Conservation (phyloP, 2,797 vertebrate species). For the Ambastaia sidthimunki region DNA sequence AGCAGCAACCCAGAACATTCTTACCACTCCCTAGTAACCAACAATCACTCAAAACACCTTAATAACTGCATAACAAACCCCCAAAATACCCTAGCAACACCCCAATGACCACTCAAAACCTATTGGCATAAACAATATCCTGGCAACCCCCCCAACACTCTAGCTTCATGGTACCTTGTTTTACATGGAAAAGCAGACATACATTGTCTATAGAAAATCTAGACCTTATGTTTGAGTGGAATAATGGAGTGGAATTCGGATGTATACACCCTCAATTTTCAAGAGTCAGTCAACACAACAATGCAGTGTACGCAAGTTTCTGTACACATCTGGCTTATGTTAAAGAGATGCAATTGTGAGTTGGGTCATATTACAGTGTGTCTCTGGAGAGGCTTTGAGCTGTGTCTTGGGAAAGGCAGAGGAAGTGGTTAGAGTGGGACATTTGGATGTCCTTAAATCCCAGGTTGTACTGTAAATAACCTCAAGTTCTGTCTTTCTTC, state of each 20-base stretch:
- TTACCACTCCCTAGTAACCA: no score
- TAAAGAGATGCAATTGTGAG: constrained; percentile 3
- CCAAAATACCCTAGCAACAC: neutral
- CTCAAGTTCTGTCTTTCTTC: constrained; percentile 36
- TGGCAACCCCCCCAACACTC: neutral
- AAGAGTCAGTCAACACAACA: constrained; percentile 32
- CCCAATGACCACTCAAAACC: no score
- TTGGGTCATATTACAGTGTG: constrained; percentile 35
- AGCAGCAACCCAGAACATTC: no score
- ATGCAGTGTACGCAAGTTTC: neutral
- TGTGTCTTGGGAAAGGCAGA: neutral
- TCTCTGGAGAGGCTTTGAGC: constrained; percentile 6
- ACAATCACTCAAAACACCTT: no score
- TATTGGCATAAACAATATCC: neutral
- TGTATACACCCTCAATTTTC: neutral
- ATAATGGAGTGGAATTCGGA: neutral
- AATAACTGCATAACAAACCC: no score
- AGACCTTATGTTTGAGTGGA: neutral
- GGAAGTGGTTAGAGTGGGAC: constrained; percentile 19
- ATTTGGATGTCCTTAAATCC: constrained; percentile 58
- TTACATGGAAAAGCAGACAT: no score
- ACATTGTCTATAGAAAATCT: neutral
- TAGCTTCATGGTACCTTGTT: neutral
- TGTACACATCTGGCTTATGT: constrained; percentile 39
- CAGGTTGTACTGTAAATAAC: constrained; percentile 41